Conservation (phyloP, 1,140 invertebrate species). For the Teleopsis dalmanni region DNA sequence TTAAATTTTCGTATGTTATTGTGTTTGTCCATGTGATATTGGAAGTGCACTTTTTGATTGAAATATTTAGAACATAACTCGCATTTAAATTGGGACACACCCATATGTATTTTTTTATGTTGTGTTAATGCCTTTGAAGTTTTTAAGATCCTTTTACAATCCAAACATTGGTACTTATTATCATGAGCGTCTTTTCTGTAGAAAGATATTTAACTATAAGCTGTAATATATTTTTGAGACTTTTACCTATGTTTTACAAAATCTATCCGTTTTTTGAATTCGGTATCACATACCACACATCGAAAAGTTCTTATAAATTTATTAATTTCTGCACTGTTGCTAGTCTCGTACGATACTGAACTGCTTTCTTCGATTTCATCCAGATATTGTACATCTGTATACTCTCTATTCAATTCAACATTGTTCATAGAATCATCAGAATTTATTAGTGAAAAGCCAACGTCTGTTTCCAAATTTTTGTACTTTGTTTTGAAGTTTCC, state of each 20-base stretch:
- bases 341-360: not conserved
- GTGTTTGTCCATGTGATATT: constrained; percentile 14
- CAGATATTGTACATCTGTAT: constrained; percentile 1
- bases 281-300: constrained; percentile 1
- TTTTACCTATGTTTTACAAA: constrained; percentile 9
- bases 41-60: constrained; percentile 17
- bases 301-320: not conserved
- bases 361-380: constrained; percentile 2
- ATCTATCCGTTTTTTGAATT: constrained; percentile 5
- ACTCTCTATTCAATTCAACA: not conserved
- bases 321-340: not conserved
- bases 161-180: constrained; percentile 6
- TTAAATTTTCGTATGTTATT: constrained; percentile 14
- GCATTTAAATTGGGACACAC: constrained; percentile 9
- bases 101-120: constrained; percentile 10
- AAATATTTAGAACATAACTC: constrained; percentile 12
- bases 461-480: too few relatives aligned
- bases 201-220: not conserved
- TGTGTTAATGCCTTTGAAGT: constrained; percentile 1
- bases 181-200: constrained; percentile 8
- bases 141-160: constrained; percentile 5
- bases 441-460: too few relatives aligned
- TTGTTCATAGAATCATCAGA: not conserved
- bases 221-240: not conserved
- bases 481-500: too few relatives aligned